Evolutionary conservation across 1,140 invertebrate species (phyloP), one percentile per base, ranked within the genome.

Genomic region (Helicoverpa armigera): DNA sequence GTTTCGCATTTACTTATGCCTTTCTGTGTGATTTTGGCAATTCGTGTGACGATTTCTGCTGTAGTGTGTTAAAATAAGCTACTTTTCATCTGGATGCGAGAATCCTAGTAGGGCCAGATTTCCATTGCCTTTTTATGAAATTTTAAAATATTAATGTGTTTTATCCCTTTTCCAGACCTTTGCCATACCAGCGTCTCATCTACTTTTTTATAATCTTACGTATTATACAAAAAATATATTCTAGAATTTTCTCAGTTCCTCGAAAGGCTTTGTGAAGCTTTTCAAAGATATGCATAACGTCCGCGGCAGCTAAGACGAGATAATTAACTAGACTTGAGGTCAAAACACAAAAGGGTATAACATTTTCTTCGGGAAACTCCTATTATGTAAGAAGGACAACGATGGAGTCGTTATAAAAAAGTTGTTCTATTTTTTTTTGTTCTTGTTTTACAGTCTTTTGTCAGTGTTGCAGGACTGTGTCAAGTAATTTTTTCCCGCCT

Each of bases 271-370:
- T n/a, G 18, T n/a, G 29, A 61, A 61, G 13, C 60, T 18, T 58
- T 58, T 61, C 60, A 61, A 61, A 61, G 60, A 31, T 23, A 60
- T 60, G 23, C 16, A 23, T 54, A 54, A 14, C 53, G 54, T 58
- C 13, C 16, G 54, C 54, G 54, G 10, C 60, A 35, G 60, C 13
- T 61, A 61, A 61, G 60, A 61, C 60, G 29, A 11, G 60, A 61
- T 61, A 61, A 61, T 61, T 61, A 61, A 31, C 60, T 14, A 12
- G 3, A 3, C 60, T 61, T 61, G 29, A 61, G 60, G 60, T 61
- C 60, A 61, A 61, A 61, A 31, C 11, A 61, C 60, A 61, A 61
- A 61, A 61, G 23, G 60, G 23, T 61, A 61, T 58, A 18, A 58
- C 60, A 31, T 61, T 61, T 29, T 61, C 60, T 61, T 61, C 60